Evolutionary conservation across 2,113 vertebrate genomes (phyloP), one percentile per base, ranked within the genome.

Genomic region (Channa maculata): DNA sequence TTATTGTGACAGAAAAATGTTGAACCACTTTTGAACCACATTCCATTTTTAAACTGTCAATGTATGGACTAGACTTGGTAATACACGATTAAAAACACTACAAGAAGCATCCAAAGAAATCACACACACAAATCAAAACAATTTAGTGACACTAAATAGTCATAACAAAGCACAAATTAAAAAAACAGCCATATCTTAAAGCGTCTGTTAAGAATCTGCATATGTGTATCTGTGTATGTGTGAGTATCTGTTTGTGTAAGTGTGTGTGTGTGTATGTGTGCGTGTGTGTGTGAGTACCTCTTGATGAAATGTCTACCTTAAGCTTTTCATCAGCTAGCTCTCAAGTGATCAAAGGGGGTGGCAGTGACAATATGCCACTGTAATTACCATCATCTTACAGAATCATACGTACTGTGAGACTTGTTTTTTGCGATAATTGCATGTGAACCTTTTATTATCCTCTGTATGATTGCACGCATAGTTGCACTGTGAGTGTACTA

Each of bases 301-400:
- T 79, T 64, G 66, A 54, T 86, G 79, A 66, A 61, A 89, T 82
- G 65, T 80, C 62, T 10, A 8, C 5, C 88, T 78, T 62, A 77
- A 88, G 64, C 75, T 88, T 83, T 89, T 91, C 88, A 87, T 89
- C 86, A 84, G 51, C 66, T 14, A 52, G 50, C 65, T 83, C 73
- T 51, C 75, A 85, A 83, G 70, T 87, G 77, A 71, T 80, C 50
- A 75, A 68, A 71, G 77, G 86, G 88, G 82, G 79, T 84, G 72
- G 86, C 86, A 82, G 67, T 65, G 80, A 76, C 82, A 51, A 50
- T 82, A 67, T 41, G 11, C 37, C 36, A 8, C 59, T 60, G 65
- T 89, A 82, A 92, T 91, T 87, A 89, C 70, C 57, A 36, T 52
- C 72, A 80, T 86, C 62, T 53, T 60, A 53, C 49, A 5, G 71